Conservation (phyloP, 2,113 vertebrate genomes). For the Monopterus albus region DNA sequence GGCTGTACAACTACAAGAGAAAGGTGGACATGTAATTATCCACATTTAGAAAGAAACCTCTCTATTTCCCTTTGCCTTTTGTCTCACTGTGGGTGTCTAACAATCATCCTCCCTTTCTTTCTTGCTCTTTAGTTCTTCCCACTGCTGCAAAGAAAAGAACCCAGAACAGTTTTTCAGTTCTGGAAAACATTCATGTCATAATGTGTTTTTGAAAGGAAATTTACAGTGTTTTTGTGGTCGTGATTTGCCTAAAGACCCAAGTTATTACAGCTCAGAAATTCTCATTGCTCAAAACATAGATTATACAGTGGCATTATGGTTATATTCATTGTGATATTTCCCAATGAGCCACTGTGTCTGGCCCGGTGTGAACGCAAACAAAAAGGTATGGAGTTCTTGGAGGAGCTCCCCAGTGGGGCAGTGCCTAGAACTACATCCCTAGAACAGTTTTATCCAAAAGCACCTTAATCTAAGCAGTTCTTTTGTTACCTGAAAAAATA, state of each 20-base stretch:
- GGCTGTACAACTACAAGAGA: slow-evolving; percentile 65
- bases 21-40: slow-evolving; percentile 82
- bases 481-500: too few relatives aligned
- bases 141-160: not conserved
- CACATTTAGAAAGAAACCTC: slow-evolving; percentile 61
- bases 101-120: slow-evolving; percentile 27
- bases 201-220: not conserved
- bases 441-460: too few relatives aligned
- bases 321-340: slow-evolving; percentile 24
- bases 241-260: too few relatives aligned
- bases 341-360: too few relatives aligned
- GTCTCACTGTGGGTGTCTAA: slow-evolving; percentile 50
- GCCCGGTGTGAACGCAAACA: too few relatives aligned
- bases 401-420: too few relatives aligned
- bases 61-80: slow-evolving; percentile 16
- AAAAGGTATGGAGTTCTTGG: too few relatives aligned
- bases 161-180: not conserved
- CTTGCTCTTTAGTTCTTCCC: slow-evolving; percentile 14
- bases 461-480: too few relatives aligned
- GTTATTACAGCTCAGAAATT: slow-evolving; percentile 8
- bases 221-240: not conserved
- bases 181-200: slow-evolving; percentile 14
- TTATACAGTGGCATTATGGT: not conserved
- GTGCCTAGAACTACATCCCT: too few relatives aligned
- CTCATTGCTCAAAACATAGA: not conserved